A percentile compares a stretch with the other conserved stretches of the same genome.
phyloP scores from a whole-genome alignment of 2,888 invertebrate species.

The Chrysolina oricalcia region DNA sequence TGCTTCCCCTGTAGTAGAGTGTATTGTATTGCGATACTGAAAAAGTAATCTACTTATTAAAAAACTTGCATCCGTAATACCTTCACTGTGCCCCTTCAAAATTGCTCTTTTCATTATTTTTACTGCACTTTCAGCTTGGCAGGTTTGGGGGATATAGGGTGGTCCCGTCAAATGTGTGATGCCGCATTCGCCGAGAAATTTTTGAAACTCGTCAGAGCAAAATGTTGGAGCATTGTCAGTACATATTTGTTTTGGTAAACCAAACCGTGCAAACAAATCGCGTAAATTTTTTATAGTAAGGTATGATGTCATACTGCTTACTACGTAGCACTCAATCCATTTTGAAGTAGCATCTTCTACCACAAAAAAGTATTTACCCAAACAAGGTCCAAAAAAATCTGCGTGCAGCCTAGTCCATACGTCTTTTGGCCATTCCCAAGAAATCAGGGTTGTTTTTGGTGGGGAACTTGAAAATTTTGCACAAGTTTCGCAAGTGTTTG shows the following conservation, averaged over 20 bases:
- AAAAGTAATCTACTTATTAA: not conserved
- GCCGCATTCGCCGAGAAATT: too few relatives aligned
- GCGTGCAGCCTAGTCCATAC: not conserved
- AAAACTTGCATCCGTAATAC: not conserved
- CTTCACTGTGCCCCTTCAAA: conserved; percentile 1
- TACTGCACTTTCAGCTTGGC: not conserved
- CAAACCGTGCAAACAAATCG: not conserved
- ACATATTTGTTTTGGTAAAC: not conserved
- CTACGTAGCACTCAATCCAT: not conserved
- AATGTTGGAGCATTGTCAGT: not conserved
- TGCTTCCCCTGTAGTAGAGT: not conserved
- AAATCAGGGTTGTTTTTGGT: not conserved
- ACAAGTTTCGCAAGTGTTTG: not conserved
- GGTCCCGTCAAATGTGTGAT: too few relatives aligned
- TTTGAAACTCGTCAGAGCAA: not conserved
- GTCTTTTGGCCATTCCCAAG: not conserved
- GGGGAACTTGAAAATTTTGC: not conserved
- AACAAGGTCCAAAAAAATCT: not conserved
- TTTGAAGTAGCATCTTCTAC: not conserved
- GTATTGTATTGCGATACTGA: not conserved
- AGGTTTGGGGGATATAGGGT: conserved; percentile 3
- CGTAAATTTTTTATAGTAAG: not conserved
- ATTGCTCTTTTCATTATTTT: not conserved
- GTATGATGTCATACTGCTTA: not conserved
- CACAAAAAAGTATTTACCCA: not conserved